Evolutionary conservation across 2,113 vertebrate genomes (phyloP).

Genomic region (Emydura subglobosa): DNA sequence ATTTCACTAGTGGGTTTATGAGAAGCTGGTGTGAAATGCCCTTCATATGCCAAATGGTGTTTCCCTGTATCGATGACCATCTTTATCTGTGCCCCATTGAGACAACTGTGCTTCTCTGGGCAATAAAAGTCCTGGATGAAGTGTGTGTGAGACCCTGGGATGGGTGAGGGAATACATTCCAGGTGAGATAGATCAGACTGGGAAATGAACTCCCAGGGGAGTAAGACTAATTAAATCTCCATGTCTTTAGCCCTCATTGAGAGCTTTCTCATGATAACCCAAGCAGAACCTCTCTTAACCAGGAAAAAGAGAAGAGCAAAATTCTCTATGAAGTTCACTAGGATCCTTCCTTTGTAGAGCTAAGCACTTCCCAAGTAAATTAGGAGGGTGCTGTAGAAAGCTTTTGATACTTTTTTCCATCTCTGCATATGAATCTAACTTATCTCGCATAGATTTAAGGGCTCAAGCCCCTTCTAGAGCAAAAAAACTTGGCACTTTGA

Average conservation of each 20-base stretch:
- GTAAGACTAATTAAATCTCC: neutral
- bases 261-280: neutral
- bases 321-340: neutral
- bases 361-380: neutral
- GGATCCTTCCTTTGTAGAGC: neutral
- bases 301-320: neutral
- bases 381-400: neutral
- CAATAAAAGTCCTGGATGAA: rapidly evolving
- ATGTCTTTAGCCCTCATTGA: neutral
- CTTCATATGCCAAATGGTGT: neutral
- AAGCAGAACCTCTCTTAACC: neutral
- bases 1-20: too few relatives aligned
- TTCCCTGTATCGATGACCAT: neutral
- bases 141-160: neutral
- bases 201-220: too few relatives aligned
- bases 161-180: neutral
- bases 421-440: neutral
- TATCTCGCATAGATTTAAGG: too few relatives aligned
- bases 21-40: too few relatives aligned
- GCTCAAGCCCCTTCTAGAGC: too few relatives aligned
- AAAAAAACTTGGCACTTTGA: too few relatives aligned
- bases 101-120: neutral
- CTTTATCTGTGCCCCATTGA: neutral
- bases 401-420: neutral
- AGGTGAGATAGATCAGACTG: neutral